Evolutionary conservation across 64 coral and sea anemone genomes (phyloP).

Genomic region (Dendronephthya gigantea): DNA sequence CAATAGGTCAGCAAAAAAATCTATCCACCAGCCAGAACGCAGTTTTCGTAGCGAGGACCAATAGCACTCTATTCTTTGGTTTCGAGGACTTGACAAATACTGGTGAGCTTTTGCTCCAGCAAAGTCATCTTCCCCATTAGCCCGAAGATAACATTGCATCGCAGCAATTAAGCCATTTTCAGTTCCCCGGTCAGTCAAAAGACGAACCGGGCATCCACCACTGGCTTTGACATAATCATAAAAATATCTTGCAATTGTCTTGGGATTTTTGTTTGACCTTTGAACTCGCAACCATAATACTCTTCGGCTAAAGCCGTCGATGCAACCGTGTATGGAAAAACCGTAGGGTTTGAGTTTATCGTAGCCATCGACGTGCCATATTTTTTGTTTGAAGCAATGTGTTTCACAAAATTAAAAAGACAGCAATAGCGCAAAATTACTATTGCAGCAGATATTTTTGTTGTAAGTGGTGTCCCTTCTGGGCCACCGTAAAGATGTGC

Average conservation of each 20-base stretch:
- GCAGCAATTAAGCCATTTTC: not conserved
- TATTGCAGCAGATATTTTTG: not conserved
- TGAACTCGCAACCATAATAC: not conserved
- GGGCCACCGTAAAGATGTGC: constrained; percentile 20
- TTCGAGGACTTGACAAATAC: not conserved
- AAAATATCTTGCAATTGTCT: not conserved
- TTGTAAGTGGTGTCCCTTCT: not conserved
- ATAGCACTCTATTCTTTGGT: constrained; percentile 10
- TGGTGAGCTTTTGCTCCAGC: not conserved
- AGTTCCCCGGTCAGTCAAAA: no score
- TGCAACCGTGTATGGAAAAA: constrained; percentile 1
- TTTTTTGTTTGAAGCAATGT: not conserved
- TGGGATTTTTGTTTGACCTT: not conserved
- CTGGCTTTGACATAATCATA: not conserved
- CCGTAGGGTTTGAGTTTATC: not conserved
- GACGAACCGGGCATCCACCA: not conserved
- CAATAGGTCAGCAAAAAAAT: not conserved
- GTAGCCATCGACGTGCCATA: constrained; percentile 5
- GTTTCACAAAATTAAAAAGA: not conserved
- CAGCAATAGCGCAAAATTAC: not conserved
- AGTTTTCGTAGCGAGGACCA: not conserved
- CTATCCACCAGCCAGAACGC: not conserved
- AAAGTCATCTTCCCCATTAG: not conserved
- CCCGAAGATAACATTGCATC: not conserved
- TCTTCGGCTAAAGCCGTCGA: constrained; percentile 12